phyloP scores from a whole-genome alignment of 2,113 vertebrate genomes.

The Oncorhynchus keta region DNA sequence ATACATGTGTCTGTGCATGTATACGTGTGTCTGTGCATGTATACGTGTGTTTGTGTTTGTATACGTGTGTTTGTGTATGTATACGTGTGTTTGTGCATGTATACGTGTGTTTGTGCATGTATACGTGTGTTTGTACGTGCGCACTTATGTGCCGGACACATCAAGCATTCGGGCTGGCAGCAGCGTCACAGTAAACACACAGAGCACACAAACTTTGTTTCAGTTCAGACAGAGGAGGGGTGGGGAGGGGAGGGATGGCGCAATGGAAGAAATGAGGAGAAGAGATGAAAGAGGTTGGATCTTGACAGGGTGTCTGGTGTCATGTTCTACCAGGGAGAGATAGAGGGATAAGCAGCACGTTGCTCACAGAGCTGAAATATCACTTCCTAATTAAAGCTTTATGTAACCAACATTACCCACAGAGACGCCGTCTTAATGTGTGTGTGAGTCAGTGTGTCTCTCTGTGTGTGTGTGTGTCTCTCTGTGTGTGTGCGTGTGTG shows the following conservation, averaged over 20 bases:
- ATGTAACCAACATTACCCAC: background rate
- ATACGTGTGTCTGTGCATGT: conserved; percentile 1
- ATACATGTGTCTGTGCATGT: background rate
- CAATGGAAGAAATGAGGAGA: conserved; percentile 1
- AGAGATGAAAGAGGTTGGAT: conserved; percentile 24
- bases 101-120: background rate
- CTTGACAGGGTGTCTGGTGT: conserved; percentile 40
- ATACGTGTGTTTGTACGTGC: conserved; percentile 1
- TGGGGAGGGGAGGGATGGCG: background rate
- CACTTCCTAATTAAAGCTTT: conserved; percentile 3
- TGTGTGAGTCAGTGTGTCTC: background rate
- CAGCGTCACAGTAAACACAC: background rate
- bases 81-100: conserved; percentile 4
- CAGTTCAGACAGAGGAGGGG: background rate
- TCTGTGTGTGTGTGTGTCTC: too few species aligned
- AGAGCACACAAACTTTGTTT: conserved; percentile 14
- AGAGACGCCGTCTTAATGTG: background rate
- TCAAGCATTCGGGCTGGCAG: background rate
- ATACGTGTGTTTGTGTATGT: conserved; percentile 3
- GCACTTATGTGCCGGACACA: background rate
- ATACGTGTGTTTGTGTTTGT: background rate
- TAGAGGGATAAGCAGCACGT: background rate
- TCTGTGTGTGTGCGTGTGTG: background rate
- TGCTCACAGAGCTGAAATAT: background rate
- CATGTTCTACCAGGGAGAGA: conserved; percentile 9